Base-by-base conservation (phyloP, 2,797 vertebrate genomes). In the Cygnus olor region DNA sequence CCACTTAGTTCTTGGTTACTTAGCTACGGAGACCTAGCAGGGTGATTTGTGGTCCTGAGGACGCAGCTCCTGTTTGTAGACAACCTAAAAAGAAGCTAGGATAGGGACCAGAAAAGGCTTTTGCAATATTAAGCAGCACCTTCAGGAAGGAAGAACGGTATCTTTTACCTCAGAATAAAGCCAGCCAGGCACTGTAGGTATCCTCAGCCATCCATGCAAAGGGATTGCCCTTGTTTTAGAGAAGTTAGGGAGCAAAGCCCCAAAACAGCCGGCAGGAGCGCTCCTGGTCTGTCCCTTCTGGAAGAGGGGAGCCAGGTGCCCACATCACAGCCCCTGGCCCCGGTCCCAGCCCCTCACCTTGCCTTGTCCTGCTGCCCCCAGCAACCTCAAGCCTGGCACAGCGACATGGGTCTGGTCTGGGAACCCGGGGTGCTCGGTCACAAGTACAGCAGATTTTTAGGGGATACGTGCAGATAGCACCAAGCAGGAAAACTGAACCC, bases 241-340 rank as follows among this genome's bases (percentile, higher is more conserved):
- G 60, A 12, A 18, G 2, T 40, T 60, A 57, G 63, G 70, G 22
- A 66, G 17, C 30, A 79, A 71, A 83, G 9, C 63, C 38, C 47
- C 44, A 17, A 17, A 66, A 0, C 34, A 80, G 32, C 15, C 16
- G 7, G 0, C 0, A 15, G 36, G 6, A 86, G 18, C n/a, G 4
- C 25, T 32, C 54, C 34, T n/a, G 51, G 18, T 57, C 63, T 27
- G 15, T 18, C 57, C 51, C 68, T 3, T 15, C 28, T 21, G 40
- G 42, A 7, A 20, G 15, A 4, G 30, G 56, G 40, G 69, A 85
- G 53, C 4, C 4, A 3, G 15, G 60, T 60, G 32, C 69, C 76
- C 34, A 32, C 24, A 2, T 18, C 2, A 0, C 74, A 82, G 45
- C 44, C 18, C 17, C 24, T 0, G 1, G 42, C 4, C n/a, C 70